Percentiles rank a stretch among this genome's conserved stretches.
These are phyloP conservation scores for Caenorhabditis uteleia DNA, from an alignment of 2,888 invertebrate species.

Conservation along the genomic window DNA sequence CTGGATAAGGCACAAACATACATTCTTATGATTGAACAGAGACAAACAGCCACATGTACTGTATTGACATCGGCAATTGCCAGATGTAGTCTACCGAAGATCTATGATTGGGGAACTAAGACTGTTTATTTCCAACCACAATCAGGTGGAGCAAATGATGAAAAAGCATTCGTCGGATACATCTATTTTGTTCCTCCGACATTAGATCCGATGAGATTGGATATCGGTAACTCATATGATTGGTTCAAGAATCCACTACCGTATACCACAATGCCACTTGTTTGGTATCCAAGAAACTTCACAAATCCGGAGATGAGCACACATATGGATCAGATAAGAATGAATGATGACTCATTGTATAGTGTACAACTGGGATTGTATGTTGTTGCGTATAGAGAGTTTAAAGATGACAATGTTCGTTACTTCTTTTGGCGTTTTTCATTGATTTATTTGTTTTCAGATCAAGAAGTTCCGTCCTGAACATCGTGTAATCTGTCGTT, in stretches of 20 bases:
- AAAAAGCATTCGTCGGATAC: constrained; percentile 69
- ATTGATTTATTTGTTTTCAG: constrained; percentile 32
- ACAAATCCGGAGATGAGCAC: constrained; percentile 61
- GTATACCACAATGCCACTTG: constrained; percentile 61
- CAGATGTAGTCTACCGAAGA: constrained; percentile 64
- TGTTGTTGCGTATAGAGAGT: constrained; percentile 67
- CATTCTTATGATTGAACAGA: constrained; percentile 67
- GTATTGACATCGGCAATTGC: constrained; percentile 67
- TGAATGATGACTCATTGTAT: constrained; percentile 65
- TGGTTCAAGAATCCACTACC: constrained; percentile 68
- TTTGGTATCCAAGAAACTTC: constrained; percentile 69
- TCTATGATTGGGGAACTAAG: constrained; percentile 69
- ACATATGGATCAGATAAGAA: constrained; percentile 47
- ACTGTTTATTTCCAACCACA: constrained; percentile 69
- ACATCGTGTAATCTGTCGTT: constrained; percentile 58
- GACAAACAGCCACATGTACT: constrained; percentile 62
- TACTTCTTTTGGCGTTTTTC: neutral
- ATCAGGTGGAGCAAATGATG: constrained; percentile 61
- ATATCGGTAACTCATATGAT: constrained; percentile 66
- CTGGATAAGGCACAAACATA: constrained; percentile 75
- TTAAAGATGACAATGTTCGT: constrained; percentile 59
- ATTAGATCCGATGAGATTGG: constrained; percentile 67
- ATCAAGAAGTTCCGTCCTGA: constrained; percentile 68
- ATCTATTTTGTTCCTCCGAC: constrained; percentile 70
- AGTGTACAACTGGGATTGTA: constrained; percentile 63